Base-by-base conservation (phyloP, 2,113 vertebrate species). In the Xiphorhynchus elegans region DNA sequence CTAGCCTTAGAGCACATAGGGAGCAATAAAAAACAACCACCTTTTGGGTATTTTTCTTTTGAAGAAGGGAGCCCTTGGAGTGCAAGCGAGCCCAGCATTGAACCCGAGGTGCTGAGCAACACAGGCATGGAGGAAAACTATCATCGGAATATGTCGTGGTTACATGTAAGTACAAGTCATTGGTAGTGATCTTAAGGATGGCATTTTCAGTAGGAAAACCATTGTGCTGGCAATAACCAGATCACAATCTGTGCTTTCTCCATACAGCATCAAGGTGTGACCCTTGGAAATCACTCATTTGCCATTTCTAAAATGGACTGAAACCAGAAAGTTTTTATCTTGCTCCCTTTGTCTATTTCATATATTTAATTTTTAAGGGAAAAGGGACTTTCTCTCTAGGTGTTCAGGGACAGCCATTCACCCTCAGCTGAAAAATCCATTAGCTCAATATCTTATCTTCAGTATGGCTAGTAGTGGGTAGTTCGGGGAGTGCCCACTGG, bases 61-160 rank as follows among this genome's bases (percentile, higher is more conserved):
- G 85, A 98, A 98, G 98, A 98, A 99, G 99, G 99, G 72, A 99
- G 99, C 87, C 99, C 99, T 40, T 99, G 99, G 98, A 99, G 99
- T 63, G 98, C 99, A 47, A 99, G 99, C 2, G 99, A 99, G 42
- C 99, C 99, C 96, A 99, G 99, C 96, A 99, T 99, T 75, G 99
- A 99, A 92, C 99, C 99, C 3, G 99, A 99, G 92, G 99, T 99
- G 62, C 98, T 98, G 95, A 98, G 99, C 87, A 98, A 97, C 73
- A 98, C 98, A 33, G 98, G 99, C 82, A 80, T 96, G 0, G 99
- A 99, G 96, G 99, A 99, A 80, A 99, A 99, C 93, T 99, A 99
- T 88, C 99, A 99, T 75, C 98, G 98, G 76, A 99, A 99, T 97
- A 99, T 99, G 99, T 99, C 99, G 0, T 99, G 99, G 99, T 98